Evolutionary conservation across 2,888 invertebrate species (phyloP), one percentile per base, ranked within the genome.

Genomic region (Listrodromus nycthemerus): DNA sequence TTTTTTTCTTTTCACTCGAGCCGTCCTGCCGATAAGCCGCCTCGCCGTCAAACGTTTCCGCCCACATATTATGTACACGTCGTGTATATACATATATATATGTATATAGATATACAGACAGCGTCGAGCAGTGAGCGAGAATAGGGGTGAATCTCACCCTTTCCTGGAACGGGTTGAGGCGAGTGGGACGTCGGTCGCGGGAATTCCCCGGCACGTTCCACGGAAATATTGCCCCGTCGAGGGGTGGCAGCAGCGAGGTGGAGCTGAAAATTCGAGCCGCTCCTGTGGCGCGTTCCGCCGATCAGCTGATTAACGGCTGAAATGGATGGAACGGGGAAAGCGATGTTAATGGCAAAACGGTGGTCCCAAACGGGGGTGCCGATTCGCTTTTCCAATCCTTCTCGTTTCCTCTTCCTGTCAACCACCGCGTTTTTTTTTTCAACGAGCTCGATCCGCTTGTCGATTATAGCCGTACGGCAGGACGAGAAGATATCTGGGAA

Each of bases 1-100:
- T 73, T 73, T 33, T 6, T 10, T 37, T 37, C 37, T 78, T 65
- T 24, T 63, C 65, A 61, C 58, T 41, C 65, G 48, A 0, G 52
- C 33, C 27, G 27, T 70, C 61, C 63, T 81, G 78, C 75, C 81
- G 84, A 81, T 84, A 84, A 81, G 78, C 78, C n/a, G 63, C 61
- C 65, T 37, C 58, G 73, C 73, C 48, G 66, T 75, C 70, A 70
- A 66, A 71, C 81, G 65, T 52, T 77, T 65, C 76, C 69, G 21
- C 58, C 65, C 63, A 50, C 69, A 74, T 79, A 74, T 58, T 85
- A 88, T 86, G 16, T n/a, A 45, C 24, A 24, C 2, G 45, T 33
- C 33, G 48, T 61, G 61, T 71, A 50, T 45, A 65, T 67, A 48
- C 33, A 8, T 10, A 37, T 33, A 41, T 33, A 30, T 67, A 63